phyloP scores from a whole-genome alignment of 2,113 vertebrate species.

The Globicephala melas region DNA sequence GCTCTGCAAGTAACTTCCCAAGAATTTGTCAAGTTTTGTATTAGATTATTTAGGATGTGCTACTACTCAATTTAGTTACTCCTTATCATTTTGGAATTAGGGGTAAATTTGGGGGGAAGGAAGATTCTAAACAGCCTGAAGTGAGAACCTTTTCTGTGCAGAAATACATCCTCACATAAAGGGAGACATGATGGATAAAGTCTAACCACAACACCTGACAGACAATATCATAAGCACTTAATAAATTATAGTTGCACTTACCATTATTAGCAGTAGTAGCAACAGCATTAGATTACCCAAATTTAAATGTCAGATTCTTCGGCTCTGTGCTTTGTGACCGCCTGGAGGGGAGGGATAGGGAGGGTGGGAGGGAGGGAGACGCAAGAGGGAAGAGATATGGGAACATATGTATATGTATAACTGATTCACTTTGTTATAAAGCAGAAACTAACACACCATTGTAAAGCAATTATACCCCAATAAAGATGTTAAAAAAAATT shows the following conservation, averaged over 20 bases:
- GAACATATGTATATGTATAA: too few relatives aligned
- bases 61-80: not conserved
- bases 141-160: not conserved
- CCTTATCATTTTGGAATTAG: not conserved
- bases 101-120: not conserved
- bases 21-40: not conserved
- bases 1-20: not conserved
- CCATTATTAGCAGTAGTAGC: not conserved
- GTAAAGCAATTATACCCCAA: too few relatives aligned
- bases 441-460: too few relatives aligned
- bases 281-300: not conserved
- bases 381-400: too few relatives aligned
- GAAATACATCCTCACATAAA: not conserved
- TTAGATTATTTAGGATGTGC: not conserved
- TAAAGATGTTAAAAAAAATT: too few relatives aligned
- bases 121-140: not conserved
- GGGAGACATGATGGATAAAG: not conserved
- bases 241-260: not conserved
- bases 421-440: too few relatives aligned
- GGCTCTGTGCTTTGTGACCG: too few relatives aligned
- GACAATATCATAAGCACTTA: not conserved
- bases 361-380: too few relatives aligned
- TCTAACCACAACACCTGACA: not conserved
- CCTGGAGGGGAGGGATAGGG: too few relatives aligned
- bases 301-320: not conserved